phyloP scores from a whole-genome alignment of 1,140 invertebrate genomes.

The Venturia canescens region DNA sequence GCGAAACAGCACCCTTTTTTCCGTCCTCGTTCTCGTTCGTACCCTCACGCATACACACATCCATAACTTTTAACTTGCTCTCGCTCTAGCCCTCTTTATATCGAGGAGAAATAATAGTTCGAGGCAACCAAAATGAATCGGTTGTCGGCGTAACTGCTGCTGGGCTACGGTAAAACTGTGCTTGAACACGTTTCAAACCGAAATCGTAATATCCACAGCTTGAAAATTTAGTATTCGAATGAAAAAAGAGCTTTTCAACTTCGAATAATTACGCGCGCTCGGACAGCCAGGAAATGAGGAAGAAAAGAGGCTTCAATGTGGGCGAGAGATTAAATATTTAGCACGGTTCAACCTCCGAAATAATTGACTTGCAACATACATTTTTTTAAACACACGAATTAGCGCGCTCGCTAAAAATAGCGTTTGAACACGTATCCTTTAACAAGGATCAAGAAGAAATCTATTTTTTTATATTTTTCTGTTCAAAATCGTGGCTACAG shows the following conservation, averaged over 20 bases:
- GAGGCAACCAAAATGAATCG: conserved; percentile 18
- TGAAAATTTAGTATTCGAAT: not conserved
- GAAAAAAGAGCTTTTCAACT: not conserved
- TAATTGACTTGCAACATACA: not conserved
- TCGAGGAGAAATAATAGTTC: conserved; percentile 15
- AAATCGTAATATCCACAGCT: conserved; percentile 23
- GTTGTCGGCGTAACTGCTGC: conserved; percentile 2
- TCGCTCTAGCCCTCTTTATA: not conserved
- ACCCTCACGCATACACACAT: no score
- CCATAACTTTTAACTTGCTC: not conserved
- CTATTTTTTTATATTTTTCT: not conserved
- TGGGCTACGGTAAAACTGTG: conserved; percentile 11
- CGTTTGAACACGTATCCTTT: not conserved
- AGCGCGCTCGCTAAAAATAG: not conserved
- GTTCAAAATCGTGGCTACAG: not conserved
- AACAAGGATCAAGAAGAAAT: not conserved
- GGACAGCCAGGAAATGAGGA: not conserved
- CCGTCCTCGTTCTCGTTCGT: not conserved
- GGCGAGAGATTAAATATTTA: not conserved
- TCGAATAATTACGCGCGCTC: not conserved
- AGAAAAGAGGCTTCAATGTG: not conserved
- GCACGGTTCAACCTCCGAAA: not conserved
- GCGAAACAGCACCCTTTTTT: not conserved
- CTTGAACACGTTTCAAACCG: conserved; percentile 30
- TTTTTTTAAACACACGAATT: no score